Percentiles rank a stretch among this genome's conserved stretches.
phyloP scores from a whole-genome alignment of 2,888 invertebrate species.

The Rhagophthalmus giganteus region DNA sequence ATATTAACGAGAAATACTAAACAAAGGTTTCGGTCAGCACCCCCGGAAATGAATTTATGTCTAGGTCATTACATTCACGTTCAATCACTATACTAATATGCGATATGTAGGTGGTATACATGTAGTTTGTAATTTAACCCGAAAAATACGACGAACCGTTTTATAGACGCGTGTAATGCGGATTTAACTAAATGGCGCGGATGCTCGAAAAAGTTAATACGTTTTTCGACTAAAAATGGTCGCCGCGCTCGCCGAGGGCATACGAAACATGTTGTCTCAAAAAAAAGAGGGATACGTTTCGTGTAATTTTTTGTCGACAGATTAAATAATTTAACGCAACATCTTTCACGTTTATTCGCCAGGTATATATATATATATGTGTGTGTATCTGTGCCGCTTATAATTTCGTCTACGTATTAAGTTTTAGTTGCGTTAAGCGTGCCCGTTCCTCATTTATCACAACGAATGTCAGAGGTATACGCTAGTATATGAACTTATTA shows the following conservation, averaged over 20 bases:
- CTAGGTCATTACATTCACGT: neutral
- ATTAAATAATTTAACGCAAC: slow-evolving; percentile 12
- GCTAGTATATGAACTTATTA: slow-evolving; percentile 47
- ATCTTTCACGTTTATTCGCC: slow-evolving; percentile 2
- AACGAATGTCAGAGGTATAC: slow-evolving; percentile 40
- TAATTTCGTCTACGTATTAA: slow-evolving; percentile 42
- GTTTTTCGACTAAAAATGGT: too few relatives aligned
- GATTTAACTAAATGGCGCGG: too few relatives aligned
- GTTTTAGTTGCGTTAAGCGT: slow-evolving; percentile 42
- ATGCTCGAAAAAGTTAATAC: too few relatives aligned
- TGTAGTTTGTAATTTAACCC: too few relatives aligned
- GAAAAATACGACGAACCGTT: too few relatives aligned
- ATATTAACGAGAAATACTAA: neutral
- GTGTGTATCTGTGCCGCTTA: slow-evolving; percentile 35
- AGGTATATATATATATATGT: too few relatives aligned
- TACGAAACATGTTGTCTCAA: too few relatives aligned
- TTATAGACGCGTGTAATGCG: too few relatives aligned
- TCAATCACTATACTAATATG: neutral
- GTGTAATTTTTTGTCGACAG: neutral
- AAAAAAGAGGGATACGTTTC: neutral
- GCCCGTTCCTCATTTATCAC: slow-evolving; percentile 46
- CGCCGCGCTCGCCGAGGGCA: too few relatives aligned
- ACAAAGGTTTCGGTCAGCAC: neutral
- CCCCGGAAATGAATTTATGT: neutral
- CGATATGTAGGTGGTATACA: neutral